Evolutionary conservation across 2,888 invertebrate genomes (phyloP).

Genomic region (Caenorhabditis drosophilae): DNA sequence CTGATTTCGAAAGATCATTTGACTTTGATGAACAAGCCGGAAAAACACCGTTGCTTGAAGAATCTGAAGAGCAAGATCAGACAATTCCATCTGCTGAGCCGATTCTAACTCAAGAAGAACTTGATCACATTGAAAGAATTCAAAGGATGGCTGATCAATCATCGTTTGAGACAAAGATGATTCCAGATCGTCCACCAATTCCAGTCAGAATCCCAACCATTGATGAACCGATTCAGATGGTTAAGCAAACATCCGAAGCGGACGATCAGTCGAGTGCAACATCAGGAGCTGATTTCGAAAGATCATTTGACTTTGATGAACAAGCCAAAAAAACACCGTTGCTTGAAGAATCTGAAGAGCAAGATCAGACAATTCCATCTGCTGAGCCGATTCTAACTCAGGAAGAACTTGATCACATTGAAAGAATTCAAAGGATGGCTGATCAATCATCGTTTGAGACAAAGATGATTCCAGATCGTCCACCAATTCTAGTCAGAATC

Average conservation of each 20-base stretch:
- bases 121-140: slow-evolving; percentile 45
- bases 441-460: slow-evolving; percentile 3
- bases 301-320: slow-evolving; percentile 3
- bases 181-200: slow-evolving; percentile 3
- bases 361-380: not conserved
- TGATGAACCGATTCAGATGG: not conserved
- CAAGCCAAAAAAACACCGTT: slow-evolving; percentile 18
- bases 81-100: slow-evolving; percentile 3
- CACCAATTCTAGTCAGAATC: slow-evolving; percentile 1
- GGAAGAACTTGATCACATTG: slow-evolving; percentile 14
- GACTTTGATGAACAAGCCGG: slow-evolving; percentile 9
- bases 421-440: slow-evolving; percentile 7
- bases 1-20: slow-evolving; percentile 23
- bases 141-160: slow-evolving; percentile 25
- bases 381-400: slow-evolving; percentile 2
- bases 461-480: not conserved
- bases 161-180: slow-evolving; percentile 14
- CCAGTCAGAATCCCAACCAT: slow-evolving; percentile 5
- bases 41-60: slow-evolving; percentile 3
- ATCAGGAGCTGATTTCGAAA: slow-evolving; percentile 7
- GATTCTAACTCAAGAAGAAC: slow-evolving; percentile 51
- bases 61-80: no score
- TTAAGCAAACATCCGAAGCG: not conserved
- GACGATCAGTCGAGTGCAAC: slow-evolving; percentile 11
- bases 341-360: slow-evolving; percentile 3